These are phyloP conservation scores for Pollicipes pollicipes DNA, from an alignment of 1,140 invertebrate genomes.

Conservation along the genomic window DNA sequence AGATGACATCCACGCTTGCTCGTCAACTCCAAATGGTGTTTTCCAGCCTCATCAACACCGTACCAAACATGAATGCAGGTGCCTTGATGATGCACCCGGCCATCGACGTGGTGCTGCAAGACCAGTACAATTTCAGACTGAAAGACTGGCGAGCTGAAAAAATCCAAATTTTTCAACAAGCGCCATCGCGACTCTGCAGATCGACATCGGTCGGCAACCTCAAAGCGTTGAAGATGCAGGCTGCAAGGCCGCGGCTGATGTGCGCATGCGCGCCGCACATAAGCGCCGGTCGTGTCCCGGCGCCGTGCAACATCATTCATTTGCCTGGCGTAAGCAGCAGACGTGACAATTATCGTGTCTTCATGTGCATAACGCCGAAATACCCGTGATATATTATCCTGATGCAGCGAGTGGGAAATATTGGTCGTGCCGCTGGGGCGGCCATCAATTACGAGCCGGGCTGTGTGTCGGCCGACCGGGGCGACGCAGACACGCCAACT, in stretches of 20 bases:
- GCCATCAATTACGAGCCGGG: not conserved
- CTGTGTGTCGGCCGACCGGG: not conserved
- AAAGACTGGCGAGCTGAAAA: too few species aligned
- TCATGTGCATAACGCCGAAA: not conserved
- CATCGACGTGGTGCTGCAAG: too few species aligned
- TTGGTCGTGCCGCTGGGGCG: not conserved
- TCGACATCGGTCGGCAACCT: too few species aligned
- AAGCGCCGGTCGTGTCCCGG: not conserved
- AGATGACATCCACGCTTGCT: too few species aligned
- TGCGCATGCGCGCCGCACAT: not conserved
- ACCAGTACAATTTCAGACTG: too few species aligned
- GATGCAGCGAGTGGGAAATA: not conserved
- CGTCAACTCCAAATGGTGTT: too few species aligned
- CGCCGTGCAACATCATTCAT: not conserved
- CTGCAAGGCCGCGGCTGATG: not conserved
- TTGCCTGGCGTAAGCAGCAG: not conserved
- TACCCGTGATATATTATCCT: not conserved
- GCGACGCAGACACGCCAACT: not conserved
- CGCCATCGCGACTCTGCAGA: too few species aligned
- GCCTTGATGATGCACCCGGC: too few species aligned
- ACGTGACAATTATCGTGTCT: conserved; percentile 1
- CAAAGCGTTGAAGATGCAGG: not conserved
- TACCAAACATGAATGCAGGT: too few species aligned
- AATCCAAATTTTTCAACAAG: too few species aligned
- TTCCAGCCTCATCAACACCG: too few species aligned